Conservation (phyloP, 2,113 vertebrate species). For the Neogale vison region DNA sequence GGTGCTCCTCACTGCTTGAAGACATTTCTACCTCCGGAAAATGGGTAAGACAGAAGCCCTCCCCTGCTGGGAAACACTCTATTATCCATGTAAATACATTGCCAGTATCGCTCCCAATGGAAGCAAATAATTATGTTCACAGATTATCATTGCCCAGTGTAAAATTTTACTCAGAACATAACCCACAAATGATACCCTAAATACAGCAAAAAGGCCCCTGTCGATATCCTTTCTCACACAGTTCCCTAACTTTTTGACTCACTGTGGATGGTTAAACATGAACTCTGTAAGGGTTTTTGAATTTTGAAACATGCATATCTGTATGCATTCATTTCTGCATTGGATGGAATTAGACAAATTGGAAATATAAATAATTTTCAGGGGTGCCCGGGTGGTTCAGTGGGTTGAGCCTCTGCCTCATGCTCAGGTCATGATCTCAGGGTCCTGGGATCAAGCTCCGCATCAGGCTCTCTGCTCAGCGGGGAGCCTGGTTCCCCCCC, state of each 20-base stretch:
- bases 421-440: too few species aligned
- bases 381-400: too few species aligned
- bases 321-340: not conserved
- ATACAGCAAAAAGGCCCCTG: not conserved
- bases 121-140: conserved; percentile 27
- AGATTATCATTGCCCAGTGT: not conserved
- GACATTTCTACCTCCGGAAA: conserved; percentile 41
- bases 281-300: not conserved
- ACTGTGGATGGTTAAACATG: not conserved
- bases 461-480: too few species aligned
- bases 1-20: conserved; percentile 47
- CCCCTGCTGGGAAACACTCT: conserved; percentile 34
- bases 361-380: not conserved
- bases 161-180: conserved; percentile 15
- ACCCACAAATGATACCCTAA: not conserved
- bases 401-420: too few species aligned
- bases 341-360: not conserved
- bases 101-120: not conserved
- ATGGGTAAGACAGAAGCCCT: conserved; percentile 29
- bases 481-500: too few species aligned
- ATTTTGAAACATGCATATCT: not conserved
- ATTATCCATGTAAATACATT: conserved; percentile 49
- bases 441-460: too few species aligned
- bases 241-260: not conserved
- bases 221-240: not conserved